Base-by-base conservation (phyloP, 2,888 invertebrate species). In the Philaethria dido region DNA sequence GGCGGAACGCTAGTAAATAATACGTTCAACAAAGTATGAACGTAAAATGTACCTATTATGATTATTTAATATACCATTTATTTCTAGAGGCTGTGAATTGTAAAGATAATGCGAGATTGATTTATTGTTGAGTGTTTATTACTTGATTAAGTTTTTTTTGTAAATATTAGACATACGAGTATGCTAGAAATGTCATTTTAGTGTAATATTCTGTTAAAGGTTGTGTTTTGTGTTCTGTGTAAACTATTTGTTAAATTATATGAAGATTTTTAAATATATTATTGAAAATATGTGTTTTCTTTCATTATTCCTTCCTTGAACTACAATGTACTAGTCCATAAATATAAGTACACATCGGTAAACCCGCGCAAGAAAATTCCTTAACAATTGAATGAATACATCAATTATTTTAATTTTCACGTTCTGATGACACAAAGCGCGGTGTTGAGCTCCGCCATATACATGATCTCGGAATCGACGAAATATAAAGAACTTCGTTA, bases 141-240 rank as follows among this genome's bases (percentile, higher is more conserved):
- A 57, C 9, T 25, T n/a, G 25, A n/a, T 62, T 62, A 45, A 36
- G 50, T 68, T 62, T 50, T 61, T 55, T 57, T n/a, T n/a, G 57
- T 39, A n/a, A 42, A 57, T 42, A 57, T 42, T 42, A 25, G 0
- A 52, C 18, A 13, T 29, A 48, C 48, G 11, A n/a, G n/a, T 52
- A n/a, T 57, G 42, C 22, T 57, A n/a, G 22, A 42, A 18, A 62
- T 55, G 59, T 29, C 6, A 13, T 60, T 59, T 13, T 64, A 57
- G 16, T 54, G 45, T 9, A 22, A 16, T 36, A 16, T 62, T 62
- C 14, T 55, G 54, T 69, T 69, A 25, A 57, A 36, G 62, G 69
- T 69, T 62, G 65, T 65, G 62, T 69, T 65, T 62, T 64, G 55
- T 64, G 61, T 68, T 63, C 64, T 55, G 18, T 64, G 13, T 13